Percentiles rank a stretch among this genome's conserved stretches.
These are phyloP conservation scores for Spodoptera litura DNA, from an alignment of 1,140 invertebrate genomes.

Conservation along the genomic window DNA sequence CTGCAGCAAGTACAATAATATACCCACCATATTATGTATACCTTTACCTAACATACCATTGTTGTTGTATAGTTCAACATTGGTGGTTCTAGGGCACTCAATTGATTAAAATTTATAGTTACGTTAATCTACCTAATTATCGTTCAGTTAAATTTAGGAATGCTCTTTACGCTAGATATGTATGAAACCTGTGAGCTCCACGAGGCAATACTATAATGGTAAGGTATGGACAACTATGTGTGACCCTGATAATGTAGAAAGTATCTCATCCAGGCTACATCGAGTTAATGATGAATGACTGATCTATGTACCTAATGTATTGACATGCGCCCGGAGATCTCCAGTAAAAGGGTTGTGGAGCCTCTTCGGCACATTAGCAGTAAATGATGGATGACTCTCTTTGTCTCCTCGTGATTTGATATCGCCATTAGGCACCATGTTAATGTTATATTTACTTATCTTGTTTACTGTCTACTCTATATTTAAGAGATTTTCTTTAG, in stretches of 20 bases:
- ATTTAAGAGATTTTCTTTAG: background rate
- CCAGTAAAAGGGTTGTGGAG: conserved; percentile 68
- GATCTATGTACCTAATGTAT: conserved; percentile 52
- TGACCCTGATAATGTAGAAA: background rate
- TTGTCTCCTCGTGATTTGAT: conserved; percentile 59
- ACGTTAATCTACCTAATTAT: too few species aligned
- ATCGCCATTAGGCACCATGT: conserved; percentile 58
- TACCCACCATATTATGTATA: too few species aligned
- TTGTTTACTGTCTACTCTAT: background rate
- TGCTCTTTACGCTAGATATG: too few species aligned
- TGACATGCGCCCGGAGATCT: conserved; percentile 41
- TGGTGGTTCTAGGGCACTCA: too few species aligned
- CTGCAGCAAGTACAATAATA: background rate
- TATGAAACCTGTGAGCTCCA: too few species aligned
- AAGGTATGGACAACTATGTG: background rate
- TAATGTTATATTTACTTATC: conserved; percentile 28
- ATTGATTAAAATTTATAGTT: too few species aligned
- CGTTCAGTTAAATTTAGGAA: too few species aligned
- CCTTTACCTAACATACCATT: too few species aligned
- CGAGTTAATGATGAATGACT: conserved; percentile 60
- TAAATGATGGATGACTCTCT: conserved; percentile 73
- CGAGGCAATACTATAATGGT: background rate
- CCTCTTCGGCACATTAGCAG: conserved; percentile 59
- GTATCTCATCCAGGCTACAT: conserved; percentile 1
- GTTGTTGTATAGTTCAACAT: too few species aligned